Conservation (phyloP, 1,140 invertebrate species). For the Leptopilina boulardi region DNA sequence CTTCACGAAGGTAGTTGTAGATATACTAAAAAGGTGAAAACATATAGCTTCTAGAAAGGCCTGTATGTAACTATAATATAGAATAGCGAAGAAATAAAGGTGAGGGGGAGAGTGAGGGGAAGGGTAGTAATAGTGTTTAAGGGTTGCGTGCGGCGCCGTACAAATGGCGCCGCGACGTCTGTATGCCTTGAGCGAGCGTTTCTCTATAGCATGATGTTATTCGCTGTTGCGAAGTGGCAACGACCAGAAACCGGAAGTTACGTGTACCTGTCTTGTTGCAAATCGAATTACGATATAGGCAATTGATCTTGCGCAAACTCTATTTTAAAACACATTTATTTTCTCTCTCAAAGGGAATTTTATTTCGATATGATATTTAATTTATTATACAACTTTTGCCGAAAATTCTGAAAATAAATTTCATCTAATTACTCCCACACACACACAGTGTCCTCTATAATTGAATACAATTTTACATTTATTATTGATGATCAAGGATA, state of each 20-base stretch:
- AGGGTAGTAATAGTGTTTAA: constrained; percentile 50
- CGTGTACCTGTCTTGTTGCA: constrained; percentile 1
- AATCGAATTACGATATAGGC: constrained; percentile 16
- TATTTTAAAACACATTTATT: background rate
- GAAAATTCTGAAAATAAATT: too few species aligned
- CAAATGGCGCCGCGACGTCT: constrained; percentile 60
- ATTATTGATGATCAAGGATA: too few species aligned
- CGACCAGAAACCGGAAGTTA: constrained; percentile 46
- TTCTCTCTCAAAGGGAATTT: background rate
- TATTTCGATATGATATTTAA: background rate
- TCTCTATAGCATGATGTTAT: constrained; percentile 53
- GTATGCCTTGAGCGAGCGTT: constrained; percentile 51
- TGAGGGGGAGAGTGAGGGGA: constrained; percentile 31
- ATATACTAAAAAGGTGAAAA: constrained; percentile 1
- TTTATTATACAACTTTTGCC: too few species aligned
- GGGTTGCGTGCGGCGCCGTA: constrained; percentile 61
- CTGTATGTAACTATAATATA: too few species aligned
- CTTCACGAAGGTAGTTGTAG: background rate
- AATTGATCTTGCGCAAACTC: background rate
- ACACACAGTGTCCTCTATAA: too few species aligned
- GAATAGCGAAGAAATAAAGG: background rate
- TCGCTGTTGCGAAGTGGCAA: constrained; percentile 44
- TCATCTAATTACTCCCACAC: too few species aligned
- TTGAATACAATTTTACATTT: too few species aligned
- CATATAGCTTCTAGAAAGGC: constrained; percentile 2